Conservation (phyloP, 2,797 vertebrate species). For the Macrochelys suwanniensis region DNA sequence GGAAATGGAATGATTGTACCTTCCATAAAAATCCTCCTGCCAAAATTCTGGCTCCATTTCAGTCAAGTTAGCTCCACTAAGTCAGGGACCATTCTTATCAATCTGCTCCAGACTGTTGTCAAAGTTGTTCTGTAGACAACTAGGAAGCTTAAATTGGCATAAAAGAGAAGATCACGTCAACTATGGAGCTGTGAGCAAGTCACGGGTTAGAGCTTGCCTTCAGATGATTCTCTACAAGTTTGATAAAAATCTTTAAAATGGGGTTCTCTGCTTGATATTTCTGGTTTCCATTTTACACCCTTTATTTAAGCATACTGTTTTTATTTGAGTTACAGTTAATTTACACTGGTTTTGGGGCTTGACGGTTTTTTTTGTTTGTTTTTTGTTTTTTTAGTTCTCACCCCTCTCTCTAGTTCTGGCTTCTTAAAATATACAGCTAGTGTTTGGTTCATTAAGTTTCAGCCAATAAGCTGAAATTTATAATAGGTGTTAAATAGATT, state of each 20-base stretch:
- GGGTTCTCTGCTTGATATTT: not conserved
- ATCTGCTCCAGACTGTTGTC: constrained; percentile 1
- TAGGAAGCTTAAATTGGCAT: not conserved
- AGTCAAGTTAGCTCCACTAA: constrained; percentile 17
- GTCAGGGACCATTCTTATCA: constrained; percentile 60
- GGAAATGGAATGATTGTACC: constrained; percentile 14
- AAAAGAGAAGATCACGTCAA: not conserved
- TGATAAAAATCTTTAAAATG: not conserved
- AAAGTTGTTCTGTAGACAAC: not conserved
- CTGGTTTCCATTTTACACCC: not conserved
- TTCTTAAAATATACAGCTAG: constrained; percentile 14
- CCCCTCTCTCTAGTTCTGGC: constrained; percentile 13
- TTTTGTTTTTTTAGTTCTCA: not conserved
- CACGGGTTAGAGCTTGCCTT: not conserved
- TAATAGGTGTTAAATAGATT: constrained; percentile 45
- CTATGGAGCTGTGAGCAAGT: not conserved
- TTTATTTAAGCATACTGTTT: constrained; percentile 30
- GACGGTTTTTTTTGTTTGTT: not conserved
- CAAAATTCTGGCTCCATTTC: not conserved
- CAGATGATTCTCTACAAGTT: not conserved
- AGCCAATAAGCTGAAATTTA: constrained; percentile 52
- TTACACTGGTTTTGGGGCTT: not conserved
- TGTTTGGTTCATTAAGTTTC: constrained; percentile 22
- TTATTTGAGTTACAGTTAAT: constrained; percentile 38
- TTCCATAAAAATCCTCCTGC: constrained; percentile 28